These are phyloP conservation scores for Notothenia coriiceps DNA, from an alignment of 2,113 vertebrate genomes.

Conservation along the genomic window DNA sequence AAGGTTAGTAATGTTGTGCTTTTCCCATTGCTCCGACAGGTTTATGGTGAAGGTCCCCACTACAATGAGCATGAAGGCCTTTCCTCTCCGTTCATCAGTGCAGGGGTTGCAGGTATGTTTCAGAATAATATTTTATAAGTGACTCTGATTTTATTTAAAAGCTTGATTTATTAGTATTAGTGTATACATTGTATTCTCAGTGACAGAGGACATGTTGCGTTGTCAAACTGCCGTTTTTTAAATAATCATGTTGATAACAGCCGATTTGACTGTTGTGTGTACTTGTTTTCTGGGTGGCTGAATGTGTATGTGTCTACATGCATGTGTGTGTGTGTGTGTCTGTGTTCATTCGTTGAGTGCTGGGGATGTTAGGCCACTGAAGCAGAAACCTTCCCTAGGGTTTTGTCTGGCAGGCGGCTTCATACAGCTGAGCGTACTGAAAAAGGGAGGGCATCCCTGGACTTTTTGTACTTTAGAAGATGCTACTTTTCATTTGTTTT, in stretches of 20 bases:
- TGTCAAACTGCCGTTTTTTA: slow-evolving; percentile 17
- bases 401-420: slow-evolving; percentile 78
- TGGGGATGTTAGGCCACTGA: slow-evolving; percentile 68
- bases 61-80: slow-evolving; percentile 91
- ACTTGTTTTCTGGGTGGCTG: slow-evolving; percentile 60
- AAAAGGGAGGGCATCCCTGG: slow-evolving; percentile 70
- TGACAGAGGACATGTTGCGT: slow-evolving; percentile 9
- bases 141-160: background rate
- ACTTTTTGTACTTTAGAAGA: slow-evolving; percentile 68
- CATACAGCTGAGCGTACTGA: slow-evolving; percentile 77
- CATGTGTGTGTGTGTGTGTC: slow-evolving; percentile 30
- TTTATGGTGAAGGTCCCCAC: slow-evolving; percentile 90
- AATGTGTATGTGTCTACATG: slow-evolving; percentile 52
- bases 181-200: background rate
- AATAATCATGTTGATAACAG: slow-evolving; percentile 22
- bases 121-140: background rate
- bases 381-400: slow-evolving; percentile 79
- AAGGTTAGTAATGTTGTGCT: background rate
- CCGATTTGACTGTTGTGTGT: slow-evolving; percentile 41
- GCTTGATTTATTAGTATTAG: background rate
- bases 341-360: slow-evolving; percentile 70
- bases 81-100: slow-evolving; percentile 91
- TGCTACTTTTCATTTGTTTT: slow-evolving; percentile 67
- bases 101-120: slow-evolving; percentile 91
- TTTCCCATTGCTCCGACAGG: slow-evolving; percentile 76